Conservation (phyloP, 2,888 invertebrate genomes). For the Metellina segmentata region DNA sequence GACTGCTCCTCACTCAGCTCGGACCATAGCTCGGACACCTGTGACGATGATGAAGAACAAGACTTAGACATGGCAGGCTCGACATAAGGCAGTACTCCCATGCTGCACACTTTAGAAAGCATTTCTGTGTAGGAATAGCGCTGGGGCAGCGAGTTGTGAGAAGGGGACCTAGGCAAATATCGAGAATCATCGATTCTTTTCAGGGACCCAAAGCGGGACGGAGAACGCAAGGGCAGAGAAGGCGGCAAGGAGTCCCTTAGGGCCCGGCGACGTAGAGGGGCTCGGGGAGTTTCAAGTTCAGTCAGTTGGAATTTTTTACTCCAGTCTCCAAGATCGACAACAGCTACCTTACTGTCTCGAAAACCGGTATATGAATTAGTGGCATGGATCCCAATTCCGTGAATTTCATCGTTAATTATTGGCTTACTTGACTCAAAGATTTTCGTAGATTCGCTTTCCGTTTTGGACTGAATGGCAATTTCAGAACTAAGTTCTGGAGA, state of each 20-base stretch:
- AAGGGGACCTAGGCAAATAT: constrained; percentile 66
- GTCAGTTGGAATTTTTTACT: constrained; percentile 55
- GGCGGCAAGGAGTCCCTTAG: constrained; percentile 67
- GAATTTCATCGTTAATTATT: not conserved
- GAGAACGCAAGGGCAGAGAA: constrained; percentile 29
- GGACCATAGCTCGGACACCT: constrained; percentile 95
- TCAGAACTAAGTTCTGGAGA: not conserved
- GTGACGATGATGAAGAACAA: constrained; percentile 79
- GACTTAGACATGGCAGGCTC: constrained; percentile 55
- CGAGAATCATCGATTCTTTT: constrained; percentile 61
- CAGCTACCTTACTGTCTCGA: constrained; percentile 11
- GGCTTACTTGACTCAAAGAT: not conserved
- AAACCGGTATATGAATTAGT: not conserved
- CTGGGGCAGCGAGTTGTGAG: constrained; percentile 70
- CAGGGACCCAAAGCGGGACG: constrained; percentile 55
- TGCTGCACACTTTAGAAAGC: constrained; percentile 71
- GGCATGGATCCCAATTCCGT: not conserved
- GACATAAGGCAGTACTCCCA: constrained; percentile 60
- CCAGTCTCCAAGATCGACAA: constrained; percentile 58
- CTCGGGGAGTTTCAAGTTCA: constrained; percentile 58
- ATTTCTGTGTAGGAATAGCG: constrained; percentile 74
- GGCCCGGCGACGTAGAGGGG: constrained; percentile 58
- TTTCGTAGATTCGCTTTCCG: not conserved
- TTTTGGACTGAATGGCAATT: not conserved
- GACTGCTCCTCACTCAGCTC: constrained; percentile 96